Evolutionary conservation across 2,797 vertebrate genomes (phyloP).

Genomic region (Danio kyathit): DNA sequence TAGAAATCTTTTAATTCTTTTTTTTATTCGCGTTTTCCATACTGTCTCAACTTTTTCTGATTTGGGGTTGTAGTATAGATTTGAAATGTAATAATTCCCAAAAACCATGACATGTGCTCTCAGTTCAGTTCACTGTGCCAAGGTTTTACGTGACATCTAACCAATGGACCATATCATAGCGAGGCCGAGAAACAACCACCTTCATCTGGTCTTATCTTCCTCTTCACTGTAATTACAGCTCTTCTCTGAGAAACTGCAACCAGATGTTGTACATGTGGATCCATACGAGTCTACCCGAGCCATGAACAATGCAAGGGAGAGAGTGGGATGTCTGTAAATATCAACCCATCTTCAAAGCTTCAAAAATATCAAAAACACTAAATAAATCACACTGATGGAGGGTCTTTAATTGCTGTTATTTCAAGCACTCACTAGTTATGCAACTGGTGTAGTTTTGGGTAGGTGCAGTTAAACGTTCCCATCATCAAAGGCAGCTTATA

Average conservation of each 20-base stretch:
- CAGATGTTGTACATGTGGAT: slow-evolving; percentile 50
- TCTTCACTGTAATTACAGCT: slow-evolving; percentile 58
- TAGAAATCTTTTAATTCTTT: too few relatives aligned
- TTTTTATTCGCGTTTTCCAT: too few relatives aligned
- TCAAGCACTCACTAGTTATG: neutral
- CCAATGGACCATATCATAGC: slow-evolving; percentile 1
- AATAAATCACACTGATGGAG: neutral
- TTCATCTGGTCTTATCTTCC: slow-evolving; percentile 53
- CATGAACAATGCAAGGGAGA: neutral
- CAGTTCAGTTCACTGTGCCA: neutral
- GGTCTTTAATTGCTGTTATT: neutral
- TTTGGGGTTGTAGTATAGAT: too few relatives aligned
- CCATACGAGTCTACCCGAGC: neutral
- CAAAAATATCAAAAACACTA: neutral
- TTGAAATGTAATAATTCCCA: neutral
- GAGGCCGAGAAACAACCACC: slow-evolving; percentile 25
- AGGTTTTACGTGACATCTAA: slow-evolving; percentile 34
- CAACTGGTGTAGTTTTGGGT: neutral
- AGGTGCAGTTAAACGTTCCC: neutral
- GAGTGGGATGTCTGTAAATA: neutral
- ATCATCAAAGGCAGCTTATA: slow-evolving; percentile 18
- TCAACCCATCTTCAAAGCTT: slow-evolving; percentile 5
- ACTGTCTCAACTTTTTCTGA: too few relatives aligned
- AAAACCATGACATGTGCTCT: slow-evolving; percentile 1
- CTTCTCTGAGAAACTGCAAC: slow-evolving; percentile 61